phyloP scores from a whole-genome alignment of 2,113 vertebrate genomes.

The Ictalurus furcatus region DNA sequence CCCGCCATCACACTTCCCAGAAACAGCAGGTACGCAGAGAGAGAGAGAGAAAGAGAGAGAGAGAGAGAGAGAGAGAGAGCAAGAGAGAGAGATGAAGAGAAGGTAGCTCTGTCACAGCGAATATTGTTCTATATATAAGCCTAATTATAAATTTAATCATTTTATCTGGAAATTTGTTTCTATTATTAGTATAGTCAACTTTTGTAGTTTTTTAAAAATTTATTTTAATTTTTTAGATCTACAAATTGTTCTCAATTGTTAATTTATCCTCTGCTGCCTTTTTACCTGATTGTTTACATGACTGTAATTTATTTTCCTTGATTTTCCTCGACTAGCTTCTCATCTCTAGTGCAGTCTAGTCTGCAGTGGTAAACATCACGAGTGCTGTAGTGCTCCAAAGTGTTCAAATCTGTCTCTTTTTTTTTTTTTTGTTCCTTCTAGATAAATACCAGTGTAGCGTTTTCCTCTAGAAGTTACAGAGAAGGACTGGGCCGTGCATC shows the following conservation, averaged over 20 bases:
- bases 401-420: neutral
- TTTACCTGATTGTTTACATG: neutral
- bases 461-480: neutral
- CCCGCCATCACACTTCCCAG: conserved; percentile 81
- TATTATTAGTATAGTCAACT: neutral
- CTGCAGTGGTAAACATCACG: conserved; percentile 13
- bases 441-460: neutral
- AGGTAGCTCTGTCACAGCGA: neutral
- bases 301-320: neutral
- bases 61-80: neutral
- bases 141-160: neutral
- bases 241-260: neutral
- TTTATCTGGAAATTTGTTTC: neutral
- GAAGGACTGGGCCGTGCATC: neutral
- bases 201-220: neutral
- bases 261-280: neutral
- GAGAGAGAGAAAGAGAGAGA: neutral
- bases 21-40: conserved; percentile 85
- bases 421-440: neutral
- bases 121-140: neutral
- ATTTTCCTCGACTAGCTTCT: neutral
- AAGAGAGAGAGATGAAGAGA: neutral
- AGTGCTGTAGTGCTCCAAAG: neutral
- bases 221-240: neutral
- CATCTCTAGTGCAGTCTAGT: neutral